Conservation (phyloP, 2,797 vertebrate genomes). For the Huso huso region DNA sequence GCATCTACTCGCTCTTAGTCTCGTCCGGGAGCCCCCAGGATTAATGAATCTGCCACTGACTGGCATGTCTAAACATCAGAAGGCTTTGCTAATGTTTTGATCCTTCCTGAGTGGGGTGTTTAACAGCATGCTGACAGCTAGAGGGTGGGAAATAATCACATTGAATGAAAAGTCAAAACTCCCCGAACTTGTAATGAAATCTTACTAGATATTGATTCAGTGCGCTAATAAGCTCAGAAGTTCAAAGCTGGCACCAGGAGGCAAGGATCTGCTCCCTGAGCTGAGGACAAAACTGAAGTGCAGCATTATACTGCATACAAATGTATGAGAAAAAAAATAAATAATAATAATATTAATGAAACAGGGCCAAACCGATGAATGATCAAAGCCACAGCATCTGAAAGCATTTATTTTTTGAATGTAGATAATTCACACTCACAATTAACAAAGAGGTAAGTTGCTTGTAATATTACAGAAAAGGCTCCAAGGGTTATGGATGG, state of each 20-base stretch:
- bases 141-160: slow-evolving; percentile 53
- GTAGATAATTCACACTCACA: no score
- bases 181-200: slow-evolving; percentile 42
- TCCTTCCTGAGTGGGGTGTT: slow-evolving; percentile 36
- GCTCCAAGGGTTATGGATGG: no score
- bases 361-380: not conserved
- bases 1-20: slow-evolving; percentile 31
- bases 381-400: no score
- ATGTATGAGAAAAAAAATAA: slow-evolving; percentile 9
- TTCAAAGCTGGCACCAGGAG: slow-evolving; percentile 50
- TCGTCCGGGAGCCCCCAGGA: slow-evolving; percentile 38
- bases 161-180: slow-evolving; percentile 42
- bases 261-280: slow-evolving; percentile 29
- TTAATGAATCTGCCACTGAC: slow-evolving; percentile 36
- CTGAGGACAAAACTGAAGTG: no score
- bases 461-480: no score
- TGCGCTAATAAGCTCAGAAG: slow-evolving; percentile 50
- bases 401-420: no score
- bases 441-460: no score
- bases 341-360: not conserved
- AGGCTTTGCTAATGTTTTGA: slow-evolving; percentile 44
- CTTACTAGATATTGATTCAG: slow-evolving; percentile 48
- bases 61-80: slow-evolving; percentile 44
- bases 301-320: no score
- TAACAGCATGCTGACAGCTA: slow-evolving; percentile 43